These are phyloP conservation scores for Oegoconia quadripuncta DNA, from an alignment of 2,888 invertebrate genomes.

Conservation along the genomic window DNA sequence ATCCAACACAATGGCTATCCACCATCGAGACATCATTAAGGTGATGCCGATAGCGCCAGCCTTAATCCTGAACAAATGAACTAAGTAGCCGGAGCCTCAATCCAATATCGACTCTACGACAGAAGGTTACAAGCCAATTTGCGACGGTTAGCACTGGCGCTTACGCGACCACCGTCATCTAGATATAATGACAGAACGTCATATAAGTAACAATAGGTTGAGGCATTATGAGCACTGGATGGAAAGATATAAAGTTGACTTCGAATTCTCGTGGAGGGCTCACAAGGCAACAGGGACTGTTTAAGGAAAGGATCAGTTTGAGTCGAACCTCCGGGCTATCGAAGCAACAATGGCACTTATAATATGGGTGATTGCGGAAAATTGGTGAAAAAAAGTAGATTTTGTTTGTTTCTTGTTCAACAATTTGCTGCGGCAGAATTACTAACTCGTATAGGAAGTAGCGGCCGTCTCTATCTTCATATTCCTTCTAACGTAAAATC, in stretches of 20 bases:
- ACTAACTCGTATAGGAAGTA: no score
- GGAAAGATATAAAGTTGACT: slow-evolving; percentile 45
- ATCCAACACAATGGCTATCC: slow-evolving; percentile 79
- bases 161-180: slow-evolving; percentile 40
- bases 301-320: slow-evolving; percentile 66
- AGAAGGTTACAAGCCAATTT: slow-evolving; percentile 29
- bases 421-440: no score
- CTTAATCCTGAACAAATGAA: slow-evolving; percentile 42
- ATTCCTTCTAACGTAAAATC: no score
- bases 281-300: slow-evolving; percentile 50
- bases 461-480: no score
- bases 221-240: slow-evolving; percentile 54
- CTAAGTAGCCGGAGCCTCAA: slow-evolving; percentile 30
- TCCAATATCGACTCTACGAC: slow-evolving; percentile 41
- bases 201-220: slow-evolving; percentile 54
- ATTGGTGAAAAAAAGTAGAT: slow-evolving; percentile 50
- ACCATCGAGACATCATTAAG: slow-evolving; percentile 80
- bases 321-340: slow-evolving; percentile 66
- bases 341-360: slow-evolving; percentile 67
- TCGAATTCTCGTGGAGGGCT: slow-evolving; percentile 33
- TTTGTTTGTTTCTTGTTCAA: no score
- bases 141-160: slow-evolving; percentile 27
- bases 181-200: slow-evolving; percentile 62
- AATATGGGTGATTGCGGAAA: slow-evolving; percentile 67
- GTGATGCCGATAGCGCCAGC: slow-evolving; percentile 79